Base-by-base conservation (phyloP, 2,113 vertebrate genomes). In the Lasiurus borealis region DNA sequence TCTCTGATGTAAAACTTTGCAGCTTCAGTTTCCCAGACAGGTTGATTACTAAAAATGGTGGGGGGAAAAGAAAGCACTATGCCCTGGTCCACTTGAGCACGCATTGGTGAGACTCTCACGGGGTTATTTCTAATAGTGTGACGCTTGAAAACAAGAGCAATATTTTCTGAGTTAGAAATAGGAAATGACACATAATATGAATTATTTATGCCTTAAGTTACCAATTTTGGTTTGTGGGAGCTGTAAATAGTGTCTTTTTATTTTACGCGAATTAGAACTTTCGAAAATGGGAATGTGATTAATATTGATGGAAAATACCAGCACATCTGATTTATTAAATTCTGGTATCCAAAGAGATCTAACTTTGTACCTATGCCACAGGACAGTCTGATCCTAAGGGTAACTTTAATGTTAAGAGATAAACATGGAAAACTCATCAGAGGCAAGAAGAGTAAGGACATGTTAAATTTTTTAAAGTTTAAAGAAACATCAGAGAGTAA, bases 91-190 rank as follows among this genome's bases (percentile, higher is more conserved):
- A 6, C 62, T 95, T 87, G 62, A 84, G 54, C 36, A 25, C 69
- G 34, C 50, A 4, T 19, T 96, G 9, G 14, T 68, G 44, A 93
- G 94, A 40, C 18, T 96, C 54, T 36, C 59, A 21, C 40, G 62
- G 77, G 5, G 0, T 89, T 94, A 57, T 77, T 96, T 96, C 18
- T 2, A 88, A 69, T 7, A 84, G 29, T 46, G 81, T 95, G 59
- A 64, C 11, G 25, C 78, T 71, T 75, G 68, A 62, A 62, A 25
- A 44, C 29, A 91, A 76, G 57, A 95, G 23, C 68, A 93, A 57
- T 25, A 54, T 95, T 97, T 93, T 36, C 29, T 83, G 66, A 94
- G 29, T 68, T 96, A 84, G 89, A 96, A 96, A 91, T 52, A 94
- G 85, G 72, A 88, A 69, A 91, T 86, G 69, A 97, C 92, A 96